phyloP scores from a whole-genome alignment of 1,140 invertebrate genomes.

The Amphibalanus amphitrite region DNA sequence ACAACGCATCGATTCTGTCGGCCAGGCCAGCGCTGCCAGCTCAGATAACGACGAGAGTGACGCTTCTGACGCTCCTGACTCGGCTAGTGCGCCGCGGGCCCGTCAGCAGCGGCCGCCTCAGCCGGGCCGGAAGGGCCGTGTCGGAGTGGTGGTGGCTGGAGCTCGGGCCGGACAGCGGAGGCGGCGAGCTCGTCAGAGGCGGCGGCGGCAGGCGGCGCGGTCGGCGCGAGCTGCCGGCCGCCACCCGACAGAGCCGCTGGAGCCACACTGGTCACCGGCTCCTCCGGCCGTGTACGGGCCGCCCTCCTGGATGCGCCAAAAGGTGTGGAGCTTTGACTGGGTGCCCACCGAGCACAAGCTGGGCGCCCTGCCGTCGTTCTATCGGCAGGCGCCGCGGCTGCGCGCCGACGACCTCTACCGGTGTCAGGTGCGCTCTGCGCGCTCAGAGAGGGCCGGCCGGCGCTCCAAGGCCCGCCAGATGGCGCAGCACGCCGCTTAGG shows the following conservation, averaged over 20 bases:
- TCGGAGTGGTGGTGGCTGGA: neutral
- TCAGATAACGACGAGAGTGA: too few species aligned
- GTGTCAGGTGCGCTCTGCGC: neutral
- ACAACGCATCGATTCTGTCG: too few species aligned
- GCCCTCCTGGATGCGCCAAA: neutral
- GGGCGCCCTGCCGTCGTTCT: neutral
- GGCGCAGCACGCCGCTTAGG: too few species aligned
- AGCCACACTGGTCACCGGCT: neutral
- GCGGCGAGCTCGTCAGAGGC: neutral
- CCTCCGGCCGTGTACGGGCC: neutral
- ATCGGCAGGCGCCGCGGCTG: neutral
- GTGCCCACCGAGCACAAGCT: neutral
- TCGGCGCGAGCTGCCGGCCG: too few species aligned
- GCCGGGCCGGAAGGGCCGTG: neutral
- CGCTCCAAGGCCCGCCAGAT: too few species aligned
- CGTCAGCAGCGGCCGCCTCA: too few species aligned
- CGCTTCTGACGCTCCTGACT: too few species aligned
- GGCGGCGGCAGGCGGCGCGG: neutral
- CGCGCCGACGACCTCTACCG: neutral
- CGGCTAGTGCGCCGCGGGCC: too few species aligned
- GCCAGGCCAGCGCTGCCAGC: too few species aligned
- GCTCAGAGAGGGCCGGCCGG: neutral
- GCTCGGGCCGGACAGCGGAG: neutral
- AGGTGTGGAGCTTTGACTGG: slow-evolving; percentile 1
- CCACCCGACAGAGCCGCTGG: neutral